Evolutionary conservation across 2,888 invertebrate species (phyloP).

Genomic region (Raillietiella orientalis): DNA sequence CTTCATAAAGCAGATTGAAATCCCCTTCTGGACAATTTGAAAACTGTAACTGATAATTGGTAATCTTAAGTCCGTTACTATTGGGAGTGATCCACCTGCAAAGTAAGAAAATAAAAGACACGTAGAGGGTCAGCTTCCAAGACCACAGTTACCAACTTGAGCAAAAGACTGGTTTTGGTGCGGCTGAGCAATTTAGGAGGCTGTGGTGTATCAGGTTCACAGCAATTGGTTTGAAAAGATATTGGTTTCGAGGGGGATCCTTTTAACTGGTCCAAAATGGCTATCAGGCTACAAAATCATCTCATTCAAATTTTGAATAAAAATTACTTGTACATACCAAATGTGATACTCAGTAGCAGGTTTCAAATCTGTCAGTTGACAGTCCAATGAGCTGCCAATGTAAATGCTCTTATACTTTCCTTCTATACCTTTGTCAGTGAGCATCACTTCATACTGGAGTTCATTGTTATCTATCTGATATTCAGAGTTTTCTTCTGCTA

Average conservation of each 20-base stretch:
- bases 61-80: constrained; percentile 47
- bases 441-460: constrained; percentile 41
- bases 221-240: constrained; percentile 42
- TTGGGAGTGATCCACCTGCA: constrained; percentile 27
- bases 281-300: constrained; percentile 18
- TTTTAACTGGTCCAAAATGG: constrained; percentile 34
- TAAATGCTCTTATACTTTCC: constrained; percentile 57
- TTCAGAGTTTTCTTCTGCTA: constrained; percentile 18
- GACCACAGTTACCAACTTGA: constrained; percentile 7
- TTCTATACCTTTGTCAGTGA: constrained; percentile 40
- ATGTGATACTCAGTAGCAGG: constrained; percentile 65
- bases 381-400: constrained; percentile 36
- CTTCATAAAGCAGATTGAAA: constrained; percentile 35
- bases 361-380: constrained; percentile 46
- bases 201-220: constrained; percentile 38
- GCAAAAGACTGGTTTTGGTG: constrained; percentile 23
- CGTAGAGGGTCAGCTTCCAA: constrained; percentile 6
- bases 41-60: constrained; percentile 39
- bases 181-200: constrained; percentile 33
- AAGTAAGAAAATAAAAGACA: constrained; percentile 5
- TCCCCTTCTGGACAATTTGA: constrained; percentile 23
- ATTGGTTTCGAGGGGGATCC: constrained; percentile 42
- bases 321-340: constrained; percentile 15
- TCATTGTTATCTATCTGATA: constrained; percentile 24
- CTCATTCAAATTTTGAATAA: not conserved